Evolutionary conservation across 2,797 vertebrate genomes (phyloP).

Genomic region (Notamacropus eugenii): DNA sequence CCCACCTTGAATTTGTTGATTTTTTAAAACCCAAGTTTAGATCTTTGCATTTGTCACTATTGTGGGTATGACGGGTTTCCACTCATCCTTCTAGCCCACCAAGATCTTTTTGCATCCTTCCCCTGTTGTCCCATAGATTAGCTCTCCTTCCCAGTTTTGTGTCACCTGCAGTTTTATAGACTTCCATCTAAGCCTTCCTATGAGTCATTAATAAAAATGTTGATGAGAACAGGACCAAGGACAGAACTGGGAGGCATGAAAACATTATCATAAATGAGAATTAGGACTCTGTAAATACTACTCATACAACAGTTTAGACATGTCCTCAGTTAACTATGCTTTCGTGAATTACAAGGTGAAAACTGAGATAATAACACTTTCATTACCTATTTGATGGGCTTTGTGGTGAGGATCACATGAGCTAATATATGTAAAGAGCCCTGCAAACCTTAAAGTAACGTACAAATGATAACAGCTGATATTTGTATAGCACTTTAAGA

Average conservation of each 20-base stretch:
- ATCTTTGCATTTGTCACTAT: neutral
- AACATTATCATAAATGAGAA: neutral
- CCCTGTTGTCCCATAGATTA: neutral
- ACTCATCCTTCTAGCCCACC: neutral
- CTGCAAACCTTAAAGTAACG: neutral
- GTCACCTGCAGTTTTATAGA: neutral
- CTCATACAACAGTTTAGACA: neutral
- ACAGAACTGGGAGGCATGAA: neutral
- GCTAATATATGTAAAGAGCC: neutral
- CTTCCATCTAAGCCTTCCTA: neutral
- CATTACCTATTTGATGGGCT: neutral
- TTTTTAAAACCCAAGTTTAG: neutral
- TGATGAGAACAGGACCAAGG: neutral
- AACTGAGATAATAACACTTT: neutral
- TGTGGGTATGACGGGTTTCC: neutral
- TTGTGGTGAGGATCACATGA: neutral
- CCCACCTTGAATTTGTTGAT: too few relatives aligned
- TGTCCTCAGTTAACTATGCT: neutral
- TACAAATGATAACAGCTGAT: neutral
- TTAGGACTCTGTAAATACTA: neutral
- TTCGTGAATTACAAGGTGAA: neutral
- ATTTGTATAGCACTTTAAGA: neutral
- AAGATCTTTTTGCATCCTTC: neutral
- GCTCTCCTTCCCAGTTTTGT: neutral
- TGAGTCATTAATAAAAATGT: neutral